These are phyloP conservation scores for Argynnis bischoffii DNA, from an alignment of 2,888 invertebrate species.

Conservation along the genomic window DNA sequence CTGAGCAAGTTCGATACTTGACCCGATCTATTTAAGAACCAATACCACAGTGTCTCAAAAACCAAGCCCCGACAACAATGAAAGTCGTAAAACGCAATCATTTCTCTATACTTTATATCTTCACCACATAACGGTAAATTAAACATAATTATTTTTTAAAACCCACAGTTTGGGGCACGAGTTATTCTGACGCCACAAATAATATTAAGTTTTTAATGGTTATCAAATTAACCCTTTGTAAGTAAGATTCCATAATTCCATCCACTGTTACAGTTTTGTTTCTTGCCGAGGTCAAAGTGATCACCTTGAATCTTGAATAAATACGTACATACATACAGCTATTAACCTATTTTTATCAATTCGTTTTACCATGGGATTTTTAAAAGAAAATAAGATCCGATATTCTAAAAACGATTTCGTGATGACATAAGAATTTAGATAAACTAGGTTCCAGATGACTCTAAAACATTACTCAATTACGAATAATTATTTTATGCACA, in stretches of 20 bases:
- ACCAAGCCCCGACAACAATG: too few species aligned
- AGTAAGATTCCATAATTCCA: background rate
- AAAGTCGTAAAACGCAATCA: too few species aligned
- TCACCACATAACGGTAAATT: background rate
- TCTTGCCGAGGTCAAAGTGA: conserved; percentile 11
- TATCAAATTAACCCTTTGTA: conserved; percentile 9
- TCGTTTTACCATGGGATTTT: background rate
- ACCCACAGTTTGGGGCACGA: too few species aligned
- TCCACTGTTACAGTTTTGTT: conserved; percentile 8
- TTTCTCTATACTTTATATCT: too few species aligned
- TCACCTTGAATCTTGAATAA: background rate
- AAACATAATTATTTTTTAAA: background rate
- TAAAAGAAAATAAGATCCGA: background rate
- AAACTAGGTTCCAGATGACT: background rate
- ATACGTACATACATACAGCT: background rate
- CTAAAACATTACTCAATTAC: too few species aligned
- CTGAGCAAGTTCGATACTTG: too few species aligned
- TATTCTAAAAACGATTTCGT: background rate
- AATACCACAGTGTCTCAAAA: too few species aligned
- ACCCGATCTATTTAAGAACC: too few species aligned
- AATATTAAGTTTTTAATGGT: conserved; percentile 7
- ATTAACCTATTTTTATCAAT: conserved; percentile 5
- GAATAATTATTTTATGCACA: background rate
- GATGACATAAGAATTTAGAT: too few species aligned
- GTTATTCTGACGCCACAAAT: background rate